phyloP scores from a whole-genome alignment of 2,888 invertebrate species.

The Trilocha varians region DNA sequence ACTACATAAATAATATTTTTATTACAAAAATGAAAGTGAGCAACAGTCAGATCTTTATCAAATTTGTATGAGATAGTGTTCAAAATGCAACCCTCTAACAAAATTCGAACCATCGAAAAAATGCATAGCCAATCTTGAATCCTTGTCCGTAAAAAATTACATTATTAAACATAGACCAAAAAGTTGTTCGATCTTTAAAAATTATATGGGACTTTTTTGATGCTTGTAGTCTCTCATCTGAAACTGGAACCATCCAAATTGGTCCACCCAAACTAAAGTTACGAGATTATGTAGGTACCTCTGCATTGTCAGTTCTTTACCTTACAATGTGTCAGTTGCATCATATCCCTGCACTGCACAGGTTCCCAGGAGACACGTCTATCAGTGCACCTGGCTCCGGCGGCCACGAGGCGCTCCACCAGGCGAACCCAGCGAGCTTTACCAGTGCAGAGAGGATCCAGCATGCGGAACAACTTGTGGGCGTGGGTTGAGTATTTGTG shows the following conservation, averaged over 20 bases:
- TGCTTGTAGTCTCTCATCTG: no score
- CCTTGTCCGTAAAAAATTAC: no score
- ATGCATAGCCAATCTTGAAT: no score
- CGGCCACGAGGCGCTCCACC: conserved; percentile 38
- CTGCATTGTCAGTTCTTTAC: conserved; percentile 22
- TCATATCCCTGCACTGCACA: conserved; percentile 18
- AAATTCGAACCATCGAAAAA: no score
- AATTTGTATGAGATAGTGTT: no score
- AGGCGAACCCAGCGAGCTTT: conserved; percentile 58
- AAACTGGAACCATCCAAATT: neutral
- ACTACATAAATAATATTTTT: no score
- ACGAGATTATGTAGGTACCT: neutral
- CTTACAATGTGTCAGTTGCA: conserved; percentile 47
- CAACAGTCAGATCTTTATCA: no score
- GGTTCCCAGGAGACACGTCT: conserved; percentile 38
- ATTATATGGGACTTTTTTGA: no score
- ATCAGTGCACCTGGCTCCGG: conserved; percentile 42
- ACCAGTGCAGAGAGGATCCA: conserved; percentile 48
- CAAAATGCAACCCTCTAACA: no score
- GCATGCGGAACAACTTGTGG: conserved; percentile 42
- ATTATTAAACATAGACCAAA: no score
- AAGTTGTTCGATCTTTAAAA: no score
- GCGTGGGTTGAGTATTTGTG: conserved; percentile 52
- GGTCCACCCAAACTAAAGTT: neutral
- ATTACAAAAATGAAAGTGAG: no score